phyloP scores from a whole-genome alignment of 2,113 vertebrate genomes.

The Reinhardtius hippoglossoides region DNA sequence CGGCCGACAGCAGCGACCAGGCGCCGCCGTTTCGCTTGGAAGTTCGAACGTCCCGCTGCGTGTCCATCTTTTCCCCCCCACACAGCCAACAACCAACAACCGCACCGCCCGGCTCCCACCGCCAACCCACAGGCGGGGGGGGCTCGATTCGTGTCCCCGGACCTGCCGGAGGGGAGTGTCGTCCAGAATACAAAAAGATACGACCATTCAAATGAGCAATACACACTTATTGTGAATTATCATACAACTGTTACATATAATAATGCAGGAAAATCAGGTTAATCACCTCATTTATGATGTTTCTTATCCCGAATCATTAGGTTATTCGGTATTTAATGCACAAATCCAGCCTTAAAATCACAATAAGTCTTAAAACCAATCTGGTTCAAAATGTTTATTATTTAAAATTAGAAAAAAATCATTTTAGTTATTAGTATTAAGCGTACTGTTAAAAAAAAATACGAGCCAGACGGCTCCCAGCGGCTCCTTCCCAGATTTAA shows the following conservation, averaged over 20 bases:
- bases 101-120: constrained; percentile 33
- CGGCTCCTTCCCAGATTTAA: accelerated
- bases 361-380: no score
- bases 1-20: constrained; percentile 60
- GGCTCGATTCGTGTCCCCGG: background rate
- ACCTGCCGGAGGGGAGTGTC: background rate
- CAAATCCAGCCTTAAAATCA: no score
- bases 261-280: background rate
- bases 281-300: background rate
- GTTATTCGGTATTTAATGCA: background rate
- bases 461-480: accelerated
- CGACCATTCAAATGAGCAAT: background rate
- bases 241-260: background rate
- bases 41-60: constrained; percentile 83
- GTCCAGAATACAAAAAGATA: background rate
- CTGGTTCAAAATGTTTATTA: no score
- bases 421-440: no score
- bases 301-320: background rate
- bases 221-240: accelerated
- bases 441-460: background rate
- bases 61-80: constrained; percentile 67
- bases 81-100: constrained; percentile 16
- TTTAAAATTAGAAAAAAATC: background rate
- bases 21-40: constrained; percentile 58
- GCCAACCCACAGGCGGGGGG: background rate